Base-by-base conservation (phyloP, 1,140 invertebrate genomes). In the Cyclargus thomasi region DNA sequence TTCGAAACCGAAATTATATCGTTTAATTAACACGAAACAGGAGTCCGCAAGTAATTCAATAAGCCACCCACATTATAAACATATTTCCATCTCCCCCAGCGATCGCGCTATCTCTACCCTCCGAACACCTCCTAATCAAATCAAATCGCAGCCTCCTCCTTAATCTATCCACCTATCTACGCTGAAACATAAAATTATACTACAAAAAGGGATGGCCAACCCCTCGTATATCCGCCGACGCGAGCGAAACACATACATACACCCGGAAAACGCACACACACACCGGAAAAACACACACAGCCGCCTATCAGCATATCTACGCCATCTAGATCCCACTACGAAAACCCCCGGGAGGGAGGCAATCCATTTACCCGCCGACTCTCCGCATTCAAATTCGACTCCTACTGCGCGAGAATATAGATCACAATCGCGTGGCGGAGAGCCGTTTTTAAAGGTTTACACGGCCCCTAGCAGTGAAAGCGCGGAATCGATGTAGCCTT, bases 401-500 rank as follows among this genome's bases (percentile, higher is more conserved):
- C 80, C 79, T 86, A 81, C 74, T 72, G 57, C 75, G 80, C 79
- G 74, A 74, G 69, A 67, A 78, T 83, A 88, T 79, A 88, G 86
- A 90, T 90, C 78, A 87, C 83, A 87, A 90, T 90, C 86, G 86
- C 75, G 73, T 79, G 76, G 83, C 85, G 75, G 79, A 80, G 74
- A 72, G 75, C 77, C 84, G 81, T 85, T 88, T 88, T 90, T 88
- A 88, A 88, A 90, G 87, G 87, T 90, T 90, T 90, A 90, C 87
- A 88, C 83, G 87, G 87, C 87, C 87, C 86, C 87, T 87, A 87
- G 85, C 87, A 88, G 83, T 88, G 87, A 90, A 90, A 90, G 87
- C 87, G 86, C 87, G 86, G 85, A 90, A 90, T 90, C 87, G 87
- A 90, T 90, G 87, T 90, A 90, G 87, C 86, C 87, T 90, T 88